Base-by-base conservation (phyloP, 2,113 vertebrate species). In the Helogale parvula region DNA sequence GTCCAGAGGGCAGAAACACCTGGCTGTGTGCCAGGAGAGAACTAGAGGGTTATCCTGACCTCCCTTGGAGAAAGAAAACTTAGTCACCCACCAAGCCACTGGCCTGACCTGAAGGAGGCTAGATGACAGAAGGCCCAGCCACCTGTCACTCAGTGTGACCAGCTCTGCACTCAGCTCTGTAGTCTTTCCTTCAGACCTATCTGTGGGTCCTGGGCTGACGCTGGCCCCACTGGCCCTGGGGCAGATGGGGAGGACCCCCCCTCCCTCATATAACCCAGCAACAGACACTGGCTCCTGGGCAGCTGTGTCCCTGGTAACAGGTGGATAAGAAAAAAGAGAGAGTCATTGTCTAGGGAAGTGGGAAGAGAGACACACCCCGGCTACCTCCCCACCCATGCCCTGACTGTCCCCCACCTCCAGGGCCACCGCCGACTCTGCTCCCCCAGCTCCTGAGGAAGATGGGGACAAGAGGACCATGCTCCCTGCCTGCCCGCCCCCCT, bases 391-490 rank as follows among this genome's bases (percentile, higher is more conserved):
- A 86, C 57, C 63, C 54, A 38, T 23, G 11, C 50, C 38, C 60
- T 97, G 60, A 86, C 80, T 92, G 45, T 90, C 84, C 82, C 93
- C 92, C 16, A 71, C 54, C 54, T 96, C 38, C 84, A 97, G 97
- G 96, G 85, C 97, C 93, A 83, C 88, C 7, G 57, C 69, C 0
- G 60, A 97, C 96, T 96, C 92, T 88, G 94, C 83, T 82, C 79
- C 84, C 94, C 52, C 74, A 86, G 41, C 96, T 47, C 96, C 89
- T 98, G 93, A 98, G 97, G 98, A 98, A 98, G 97, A 98, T 77
- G 97, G 95, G 82, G 77, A 1, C 97, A 45, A 93, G 95, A 96
- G 96, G 96, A 96, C 96, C 97, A 84, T 31, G 76, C 77, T 94
- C 95, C 95, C 97, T 66, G 74, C 97, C 96, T 90, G 63, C 60